Base-by-base conservation (phyloP, 2,113 vertebrate species). In the Rhabdornis inornatus region DNA sequence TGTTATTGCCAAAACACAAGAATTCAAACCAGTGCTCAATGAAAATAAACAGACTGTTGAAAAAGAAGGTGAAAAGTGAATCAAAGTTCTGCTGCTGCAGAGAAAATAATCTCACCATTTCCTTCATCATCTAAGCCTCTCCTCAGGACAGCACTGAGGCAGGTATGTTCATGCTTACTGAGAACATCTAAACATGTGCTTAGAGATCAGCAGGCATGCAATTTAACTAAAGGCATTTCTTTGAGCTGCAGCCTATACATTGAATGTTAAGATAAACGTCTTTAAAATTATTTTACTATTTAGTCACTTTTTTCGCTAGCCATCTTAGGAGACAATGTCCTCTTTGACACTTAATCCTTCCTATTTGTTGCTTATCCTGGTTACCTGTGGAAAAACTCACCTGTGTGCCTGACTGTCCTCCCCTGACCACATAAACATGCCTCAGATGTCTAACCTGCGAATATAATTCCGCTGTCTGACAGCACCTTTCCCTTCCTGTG, bases 1-100 rank as follows among this genome's bases (percentile, higher is more conserved):
- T 92, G 76, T 96, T 97, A 90, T 93, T 98, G 87, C 94, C 91
- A 97, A 92, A 92, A 81, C 35, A 69, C 44, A 77, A 57, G 79
- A 90, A 69, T 89, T 71, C 85, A 57, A 97, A 64, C 74, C 90
- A 95, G 70, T 9, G 72, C 47, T 78, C 55, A 95, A 64, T 72
- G 71, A 96, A 96, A 96, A 92, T 66, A 88, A 94, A 96, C 81
- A 96, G 47, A 50, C 79, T 22, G 75, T 69, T 94, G 52, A 76
- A 94, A 77, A 87, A 76, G 74, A 94, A 95, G 86, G 61, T 91
- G 79, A 91, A 90, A 57, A 89, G 83, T 66, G 84, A 96, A 92
- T 50, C 80, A 44, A 83, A 40, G 21, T 53, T 92, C 79, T 93
- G 71, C 49, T 74, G 92, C 40, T 30, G 87, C 74, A 90, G 55